A percentile compares a stretch with the other conserved stretches of the same genome.
Conservation (phyloP, 2,888 invertebrate genomes). For the Cantharis lateralis region DNA sequence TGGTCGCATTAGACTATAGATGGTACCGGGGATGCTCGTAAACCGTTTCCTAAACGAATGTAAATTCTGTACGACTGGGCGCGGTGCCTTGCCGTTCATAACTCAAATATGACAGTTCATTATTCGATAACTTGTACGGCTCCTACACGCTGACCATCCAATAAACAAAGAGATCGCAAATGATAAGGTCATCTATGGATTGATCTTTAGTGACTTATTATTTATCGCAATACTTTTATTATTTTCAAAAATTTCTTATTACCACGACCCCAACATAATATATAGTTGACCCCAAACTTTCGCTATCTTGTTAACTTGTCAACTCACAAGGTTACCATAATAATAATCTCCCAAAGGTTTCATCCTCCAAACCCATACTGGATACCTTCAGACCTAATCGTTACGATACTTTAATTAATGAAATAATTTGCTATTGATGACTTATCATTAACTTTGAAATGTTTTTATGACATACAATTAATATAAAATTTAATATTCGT, state of each 20-base stretch:
- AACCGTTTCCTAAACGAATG: slow-evolving; percentile 53
- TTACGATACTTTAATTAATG: neutral
- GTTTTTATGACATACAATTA: neutral
- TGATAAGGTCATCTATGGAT: slow-evolving; percentile 34
- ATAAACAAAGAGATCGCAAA: slow-evolving; percentile 34
- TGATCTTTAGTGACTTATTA: slow-evolving; percentile 35
- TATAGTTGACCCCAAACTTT: neutral
- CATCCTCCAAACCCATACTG: neutral
- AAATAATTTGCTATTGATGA: neutral
- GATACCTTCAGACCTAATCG: neutral
- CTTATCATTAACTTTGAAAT: neutral
- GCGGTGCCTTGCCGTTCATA: slow-evolving; percentile 50
- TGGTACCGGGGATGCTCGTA: slow-evolving; percentile 52
- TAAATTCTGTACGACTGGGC: slow-evolving; percentile 52
- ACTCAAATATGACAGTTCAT: slow-evolving; percentile 54
- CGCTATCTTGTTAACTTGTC: neutral
- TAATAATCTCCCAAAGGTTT: neutral
- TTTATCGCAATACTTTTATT: slow-evolving; percentile 24
- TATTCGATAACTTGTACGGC: slow-evolving; percentile 52
- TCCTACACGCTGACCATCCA: slow-evolving; percentile 42
- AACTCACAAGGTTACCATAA: neutral
- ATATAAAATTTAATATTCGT: neutral
- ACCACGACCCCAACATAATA: neutral
- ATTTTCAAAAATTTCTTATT: slow-evolving; percentile 3
- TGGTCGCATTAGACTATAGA: slow-evolving; percentile 57